phyloP scores from a whole-genome alignment of 92 coral and sea anemone species.

The Zoanthus sociatus region DNA sequence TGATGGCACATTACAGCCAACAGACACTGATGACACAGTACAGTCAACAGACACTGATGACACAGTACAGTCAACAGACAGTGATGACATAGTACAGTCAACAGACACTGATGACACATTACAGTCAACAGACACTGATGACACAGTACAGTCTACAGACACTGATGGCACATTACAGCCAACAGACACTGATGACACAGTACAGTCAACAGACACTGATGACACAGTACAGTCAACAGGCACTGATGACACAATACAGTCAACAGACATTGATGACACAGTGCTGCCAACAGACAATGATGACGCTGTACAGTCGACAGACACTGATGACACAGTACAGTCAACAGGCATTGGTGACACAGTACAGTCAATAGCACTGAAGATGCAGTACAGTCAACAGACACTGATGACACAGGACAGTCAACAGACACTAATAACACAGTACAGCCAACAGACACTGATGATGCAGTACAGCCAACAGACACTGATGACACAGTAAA shows the following conservation, averaged over 20 bases:
- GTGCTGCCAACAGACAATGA: not conserved
- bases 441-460: too few species aligned
- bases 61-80: too few species aligned
- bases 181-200: not conserved
- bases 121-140: conserved; percentile 7
- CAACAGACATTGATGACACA: not conserved
- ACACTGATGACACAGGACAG: too few species aligned
- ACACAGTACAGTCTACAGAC: not conserved
- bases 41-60: too few species aligned
- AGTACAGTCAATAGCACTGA: not conserved
- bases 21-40: too few species aligned
- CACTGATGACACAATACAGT: not conserved
- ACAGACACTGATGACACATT: conserved; percentile 9
- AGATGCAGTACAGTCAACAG: not conserved
- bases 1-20: too few species aligned
- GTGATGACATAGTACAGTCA: not conserved
- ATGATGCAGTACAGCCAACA: not conserved
- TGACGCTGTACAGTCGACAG: not conserved
- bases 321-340: not conserved
- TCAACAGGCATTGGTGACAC: not conserved
- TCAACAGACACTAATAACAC: too few species aligned
- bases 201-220: conserved; percentile 11
- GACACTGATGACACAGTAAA: not conserved
- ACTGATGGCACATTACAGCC: not conserved
- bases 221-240: not conserved